Evolutionary conservation across 2,797 vertebrate species (phyloP), one percentile per base, ranked within the genome.

Genomic region (Graptemys geographica): DNA sequence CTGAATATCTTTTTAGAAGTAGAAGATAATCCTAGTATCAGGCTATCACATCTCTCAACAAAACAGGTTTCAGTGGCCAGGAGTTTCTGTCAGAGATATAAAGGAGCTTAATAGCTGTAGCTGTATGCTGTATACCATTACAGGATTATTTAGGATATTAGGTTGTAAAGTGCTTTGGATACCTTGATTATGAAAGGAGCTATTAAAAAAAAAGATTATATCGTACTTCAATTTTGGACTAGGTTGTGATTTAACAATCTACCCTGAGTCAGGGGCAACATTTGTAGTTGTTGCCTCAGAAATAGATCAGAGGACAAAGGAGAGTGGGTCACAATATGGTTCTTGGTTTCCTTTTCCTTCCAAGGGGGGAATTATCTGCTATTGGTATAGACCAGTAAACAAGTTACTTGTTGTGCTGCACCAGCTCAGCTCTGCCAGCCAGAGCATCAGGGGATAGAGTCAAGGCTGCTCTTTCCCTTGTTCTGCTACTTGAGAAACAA

Each of bases 131-230:
- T 90, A 56, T 18, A 27, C 52, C 7, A 83, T 88, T 90, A 72
- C 12, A 59, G 52, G 69, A 41, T 72, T 90, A n/a, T 23, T 79
- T 80, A 82, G 25, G 87, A n/a, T 81, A 91, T 83, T 74, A 92
- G 5, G 52, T 84, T 59, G 86, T 81, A 93, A 92, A 87, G 37
- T 79, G 47, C 49, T 96, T 84, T 86, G 59, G 87, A 86, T 90
- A 57, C 1, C 49, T 3, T 37, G 47, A 49, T 93, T 83, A 62
- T 83, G 81, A 94, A 93, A 81, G 2, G 37, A 88, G 3, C 5
- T 79, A 23, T 74, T 82, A 44, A 76, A 28, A 11, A 95, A 44
- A 44, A 44, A 44, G 37, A 41, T 37, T 23, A 74, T 44, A 25
- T 52, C 25, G 0, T 62, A 15, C 52, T 90, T 79, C 10, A 21